A percentile compares a stretch with the other conserved stretches of the same genome.
These are phyloP conservation scores for Calcarius lapponicus DNA, from an alignment of 2,797 vertebrate genomes.

Conservation along the genomic window DNA sequence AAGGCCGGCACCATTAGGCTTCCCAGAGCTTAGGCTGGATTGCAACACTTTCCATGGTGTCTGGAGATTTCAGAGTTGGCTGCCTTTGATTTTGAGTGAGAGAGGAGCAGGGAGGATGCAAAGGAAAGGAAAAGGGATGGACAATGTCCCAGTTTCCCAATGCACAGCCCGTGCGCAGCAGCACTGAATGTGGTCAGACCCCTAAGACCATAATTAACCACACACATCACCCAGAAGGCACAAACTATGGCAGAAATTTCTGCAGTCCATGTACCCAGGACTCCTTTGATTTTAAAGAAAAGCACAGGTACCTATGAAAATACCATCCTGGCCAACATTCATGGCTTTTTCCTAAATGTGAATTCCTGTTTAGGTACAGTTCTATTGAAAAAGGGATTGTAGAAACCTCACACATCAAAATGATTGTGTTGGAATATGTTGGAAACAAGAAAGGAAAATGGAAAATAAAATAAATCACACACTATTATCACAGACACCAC, in stretches of 20 bases:
- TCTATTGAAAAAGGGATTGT: background rate
- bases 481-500: background rate
- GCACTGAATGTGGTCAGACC: rapidly evolving
- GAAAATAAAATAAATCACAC: background rate
- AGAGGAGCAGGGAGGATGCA: background rate
- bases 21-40: background rate
- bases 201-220: background rate
- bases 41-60: background rate
- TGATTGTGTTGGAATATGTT: background rate
- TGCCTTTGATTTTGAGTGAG: background rate
- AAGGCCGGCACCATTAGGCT: background rate
- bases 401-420: background rate
- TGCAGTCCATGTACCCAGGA: background rate
- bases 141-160: background rate
- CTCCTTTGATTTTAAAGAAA: background rate
- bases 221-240: background rate
- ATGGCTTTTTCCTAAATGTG: background rate
- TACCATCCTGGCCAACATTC: background rate
- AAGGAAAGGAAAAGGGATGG: background rate
- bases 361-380: background rate
- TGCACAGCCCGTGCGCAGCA: background rate
- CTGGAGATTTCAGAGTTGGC: background rate
- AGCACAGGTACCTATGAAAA: background rate
- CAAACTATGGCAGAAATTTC: background rate
- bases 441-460: background rate